Evolutionary conservation across 2,113 vertebrate species (phyloP).

Genomic region (Sander vitreus): DNA sequence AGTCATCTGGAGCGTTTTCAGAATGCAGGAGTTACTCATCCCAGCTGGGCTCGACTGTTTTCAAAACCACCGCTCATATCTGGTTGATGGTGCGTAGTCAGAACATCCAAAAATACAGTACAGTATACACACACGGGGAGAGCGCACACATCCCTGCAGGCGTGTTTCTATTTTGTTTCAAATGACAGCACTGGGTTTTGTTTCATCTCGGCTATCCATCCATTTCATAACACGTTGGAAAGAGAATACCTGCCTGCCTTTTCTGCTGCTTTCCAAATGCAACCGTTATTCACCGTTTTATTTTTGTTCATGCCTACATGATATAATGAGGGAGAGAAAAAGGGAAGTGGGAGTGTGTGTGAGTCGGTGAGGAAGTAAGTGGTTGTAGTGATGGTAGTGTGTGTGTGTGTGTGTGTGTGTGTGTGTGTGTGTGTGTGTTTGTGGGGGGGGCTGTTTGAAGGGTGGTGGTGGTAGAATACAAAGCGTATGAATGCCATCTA

Average conservation of each 20-base stretch:
- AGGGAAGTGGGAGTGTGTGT: constrained; percentile 62
- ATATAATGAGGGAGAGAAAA: constrained; percentile 68
- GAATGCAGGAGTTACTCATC: not conserved
- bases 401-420: constrained; percentile 4
- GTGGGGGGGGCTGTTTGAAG: constrained; percentile 1
- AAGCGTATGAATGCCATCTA: constrained; percentile 72
- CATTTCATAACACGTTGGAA: constrained; percentile 47
- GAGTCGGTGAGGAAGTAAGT: constrained; percentile 46
- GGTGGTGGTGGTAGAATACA: constrained; percentile 43
- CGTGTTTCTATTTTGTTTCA: constrained; percentile 44
- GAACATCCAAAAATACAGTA: constrained; percentile 22
- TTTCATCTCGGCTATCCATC: constrained; percentile 57
- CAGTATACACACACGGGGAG: not conserved
- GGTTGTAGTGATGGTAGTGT: constrained; percentile 22
- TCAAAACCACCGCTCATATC: not conserved
- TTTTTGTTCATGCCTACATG: constrained; percentile 74
- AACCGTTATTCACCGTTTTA: constrained; percentile 68
- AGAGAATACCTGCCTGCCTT: constrained; percentile 49
- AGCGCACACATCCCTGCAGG: constrained; percentile 36
- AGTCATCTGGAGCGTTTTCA: constrained; percentile 32
- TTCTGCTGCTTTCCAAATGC: constrained; percentile 62
- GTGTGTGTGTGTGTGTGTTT: constrained; percentile 14
- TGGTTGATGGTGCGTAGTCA: not conserved
- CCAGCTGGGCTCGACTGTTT: constrained; percentile 9
- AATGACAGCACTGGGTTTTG: constrained; percentile 47